Conservation (phyloP, 37 sponge, comb jelly and placozoan genomes). For the Agelas oroides region DNA sequence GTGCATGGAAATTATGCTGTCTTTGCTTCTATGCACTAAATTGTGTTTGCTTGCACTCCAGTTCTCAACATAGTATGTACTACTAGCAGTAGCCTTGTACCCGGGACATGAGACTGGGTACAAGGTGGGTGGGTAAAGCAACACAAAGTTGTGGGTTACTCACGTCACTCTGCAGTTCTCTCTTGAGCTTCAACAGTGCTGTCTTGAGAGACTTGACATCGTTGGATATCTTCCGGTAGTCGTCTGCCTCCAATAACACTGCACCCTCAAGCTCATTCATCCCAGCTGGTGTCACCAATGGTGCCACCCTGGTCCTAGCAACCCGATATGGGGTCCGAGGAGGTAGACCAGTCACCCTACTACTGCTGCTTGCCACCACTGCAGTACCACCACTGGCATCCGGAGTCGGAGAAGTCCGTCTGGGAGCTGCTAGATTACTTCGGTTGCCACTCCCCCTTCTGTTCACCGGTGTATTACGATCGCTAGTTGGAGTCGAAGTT, state of each 20-base stretch:
- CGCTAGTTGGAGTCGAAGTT: slow-evolving; percentile 56
- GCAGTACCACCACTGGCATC: slow-evolving; percentile 1
- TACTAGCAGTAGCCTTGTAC: no score
- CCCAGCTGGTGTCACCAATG: slow-evolving; percentile 7
- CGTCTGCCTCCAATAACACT: slow-evolving; percentile 75
- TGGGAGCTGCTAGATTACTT: background rate
- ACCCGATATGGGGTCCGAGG: slow-evolving; percentile 52
- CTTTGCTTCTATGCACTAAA: no score
- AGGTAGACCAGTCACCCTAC: slow-evolving; percentile 18
- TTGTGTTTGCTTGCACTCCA: no score
- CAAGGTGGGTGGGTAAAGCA: no score
- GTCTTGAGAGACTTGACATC: slow-evolving; percentile 82
- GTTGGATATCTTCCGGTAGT: slow-evolving; percentile 64
- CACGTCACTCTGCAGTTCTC: slow-evolving; percentile 75
- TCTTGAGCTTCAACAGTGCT: slow-evolving; percentile 73
- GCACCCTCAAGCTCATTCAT: slow-evolving; percentile 72
- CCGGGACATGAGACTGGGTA: no score
- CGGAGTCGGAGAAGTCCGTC: background rate
- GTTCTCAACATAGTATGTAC: no score
- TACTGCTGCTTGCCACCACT: background rate
- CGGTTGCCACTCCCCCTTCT: background rate
- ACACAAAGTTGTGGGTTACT: background rate
- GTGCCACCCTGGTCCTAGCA: slow-evolving; percentile 10
- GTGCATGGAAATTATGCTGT: no score
- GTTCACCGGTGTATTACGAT: slow-evolving; percentile 25